Conservation (phyloP, 2,888 invertebrate species). For the Drosophila austrosaltans region DNA sequence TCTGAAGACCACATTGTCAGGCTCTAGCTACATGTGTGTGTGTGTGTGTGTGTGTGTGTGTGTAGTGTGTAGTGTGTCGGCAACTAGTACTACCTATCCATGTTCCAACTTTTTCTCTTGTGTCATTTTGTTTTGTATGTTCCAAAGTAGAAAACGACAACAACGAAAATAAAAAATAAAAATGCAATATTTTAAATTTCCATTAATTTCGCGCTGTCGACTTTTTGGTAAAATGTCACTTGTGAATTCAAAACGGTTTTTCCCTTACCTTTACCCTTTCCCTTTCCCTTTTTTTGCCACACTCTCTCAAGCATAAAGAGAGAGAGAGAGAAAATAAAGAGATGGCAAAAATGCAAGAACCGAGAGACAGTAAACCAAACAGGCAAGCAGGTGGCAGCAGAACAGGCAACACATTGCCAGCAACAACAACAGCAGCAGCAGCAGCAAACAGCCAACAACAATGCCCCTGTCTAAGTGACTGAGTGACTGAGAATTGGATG, state of each 20-base stretch:
- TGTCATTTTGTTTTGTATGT: constrained; percentile 35
- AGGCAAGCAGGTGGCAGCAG: background rate
- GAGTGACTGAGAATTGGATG: constrained; percentile 34
- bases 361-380: constrained; percentile 3
- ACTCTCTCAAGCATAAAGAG: constrained; percentile 33
- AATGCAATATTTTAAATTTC: constrained; percentile 76
- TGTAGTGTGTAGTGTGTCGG: background rate
- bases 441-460: constrained; percentile 23
- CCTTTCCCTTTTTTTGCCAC: constrained; percentile 14
- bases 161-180: constrained; percentile 34
- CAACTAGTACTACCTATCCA: too few relatives aligned
- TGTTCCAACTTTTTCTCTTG: constrained; percentile 27
- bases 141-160: too few relatives aligned
- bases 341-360: constrained; percentile 29
- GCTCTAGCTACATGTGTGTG: background rate
- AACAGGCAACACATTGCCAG: constrained; percentile 7
- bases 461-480: constrained; percentile 63
- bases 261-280: constrained; percentile 1
- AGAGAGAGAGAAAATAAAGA: constrained; percentile 43
- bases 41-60: background rate
- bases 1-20: constrained; percentile 39
- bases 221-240: constrained; percentile 70
- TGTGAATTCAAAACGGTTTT: constrained; percentile 57
- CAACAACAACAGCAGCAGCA: constrained; percentile 11
- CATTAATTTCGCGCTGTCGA: constrained; percentile 76